Conservation (phyloP, 2,888 invertebrate species). For the Pediacus dermestoides region DNA sequence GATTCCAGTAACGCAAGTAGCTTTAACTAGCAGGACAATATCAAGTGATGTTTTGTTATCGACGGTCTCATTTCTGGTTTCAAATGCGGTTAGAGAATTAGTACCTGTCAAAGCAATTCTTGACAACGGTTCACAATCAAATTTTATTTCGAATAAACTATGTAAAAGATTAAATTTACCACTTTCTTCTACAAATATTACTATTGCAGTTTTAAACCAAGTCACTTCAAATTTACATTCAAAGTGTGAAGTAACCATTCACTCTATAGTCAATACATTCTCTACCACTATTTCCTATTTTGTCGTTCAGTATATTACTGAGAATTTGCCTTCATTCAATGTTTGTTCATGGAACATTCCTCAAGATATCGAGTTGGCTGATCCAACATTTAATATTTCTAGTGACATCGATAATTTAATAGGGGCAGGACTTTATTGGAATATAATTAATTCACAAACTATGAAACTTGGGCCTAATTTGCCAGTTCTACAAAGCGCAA, state of each 20-base stretch:
- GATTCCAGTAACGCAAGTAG: too few relatives aligned
- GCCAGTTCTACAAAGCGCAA: background rate
- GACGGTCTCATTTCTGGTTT: background rate
- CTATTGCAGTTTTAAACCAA: too few relatives aligned
- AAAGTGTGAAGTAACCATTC: too few relatives aligned
- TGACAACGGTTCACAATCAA: conserved; percentile 4
- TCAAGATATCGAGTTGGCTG: background rate
- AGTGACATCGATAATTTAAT: background rate
- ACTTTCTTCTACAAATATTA: too few relatives aligned
- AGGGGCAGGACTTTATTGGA: background rate
- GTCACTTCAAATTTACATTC: too few relatives aligned
- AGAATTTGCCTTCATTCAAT: background rate
- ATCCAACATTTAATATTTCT: background rate
- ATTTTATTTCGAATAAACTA: background rate
- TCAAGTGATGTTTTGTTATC: background rate
- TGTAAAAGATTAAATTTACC: conserved; percentile 1
- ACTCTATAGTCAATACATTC: too few relatives aligned
- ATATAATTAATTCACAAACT: too few relatives aligned
- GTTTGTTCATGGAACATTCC: background rate
- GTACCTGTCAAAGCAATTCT: background rate
- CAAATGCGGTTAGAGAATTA: background rate
- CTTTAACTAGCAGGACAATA: too few relatives aligned
- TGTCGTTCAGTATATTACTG: background rate
- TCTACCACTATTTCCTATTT: too few relatives aligned
- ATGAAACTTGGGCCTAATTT: background rate